Evolutionary conservation across 2,797 vertebrate species (phyloP), one percentile per base, ranked within the genome.

Genomic region (Rachycentron canadum): DNA sequence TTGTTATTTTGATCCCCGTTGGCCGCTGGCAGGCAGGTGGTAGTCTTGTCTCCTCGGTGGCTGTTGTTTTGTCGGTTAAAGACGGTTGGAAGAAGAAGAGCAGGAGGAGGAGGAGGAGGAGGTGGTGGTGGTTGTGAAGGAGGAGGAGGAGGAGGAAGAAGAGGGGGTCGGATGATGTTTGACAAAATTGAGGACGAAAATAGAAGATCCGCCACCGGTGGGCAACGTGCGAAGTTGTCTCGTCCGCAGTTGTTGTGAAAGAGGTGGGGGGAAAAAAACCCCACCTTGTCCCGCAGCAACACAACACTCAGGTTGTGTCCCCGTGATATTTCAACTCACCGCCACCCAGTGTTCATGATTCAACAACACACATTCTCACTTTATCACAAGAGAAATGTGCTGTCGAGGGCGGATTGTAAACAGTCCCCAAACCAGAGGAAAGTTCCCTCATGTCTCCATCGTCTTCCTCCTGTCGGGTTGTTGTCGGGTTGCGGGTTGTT

Each of bases 1-100:
- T 25, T 81, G 70, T 78, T 81, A 62, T 78, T 89, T 73, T 67
- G 87, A 78, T 79, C 82, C 81, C 86, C 14, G 69, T 62, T 66
- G 69, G 58, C 64, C 45, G 78, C 79, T 34, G 72, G 30, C 67
- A 64, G 74, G 56, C 52, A 57, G 69, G 38, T 14, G 79, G 61
- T 55, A 43, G 75, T 82, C 78, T 76, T 32, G 65, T 79, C 63
- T 75, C 76, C 84, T 73, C 53, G 49, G 52, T 66, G 74, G 64
- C n/a, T 81, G 66, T 36, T 56, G 34, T 66, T 77, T 57, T 59
- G 50, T 13, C 23, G 65, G 60, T 73, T 82, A 71, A 53, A 79
- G 69, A 63, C 23, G 61, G 62, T 59, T 45, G 70, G 64, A 52
- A 52, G 69, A 67, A 40, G 47, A 56, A 45, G 36, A 47, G 17